A percentile compares a stretch with the other conserved stretches of the same genome.
These are phyloP conservation scores for Ceratosolen solmsi DNA, from an alignment of 1,140 invertebrate species.

Conservation along the genomic window DNA sequence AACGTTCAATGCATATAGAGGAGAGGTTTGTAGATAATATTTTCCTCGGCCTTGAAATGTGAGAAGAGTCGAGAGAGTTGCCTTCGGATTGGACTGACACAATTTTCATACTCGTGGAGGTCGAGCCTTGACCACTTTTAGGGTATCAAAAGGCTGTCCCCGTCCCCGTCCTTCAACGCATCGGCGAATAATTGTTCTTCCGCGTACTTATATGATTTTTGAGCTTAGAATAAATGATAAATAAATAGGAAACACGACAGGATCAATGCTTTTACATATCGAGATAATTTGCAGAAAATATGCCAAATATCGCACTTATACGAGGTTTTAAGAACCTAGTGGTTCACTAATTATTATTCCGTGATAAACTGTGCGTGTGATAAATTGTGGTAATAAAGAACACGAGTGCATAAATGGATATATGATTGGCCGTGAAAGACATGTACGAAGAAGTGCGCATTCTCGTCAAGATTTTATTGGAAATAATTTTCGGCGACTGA, in stretches of 20 bases:
- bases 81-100: background rate
- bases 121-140: constrained; percentile 39
- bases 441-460: too few species aligned
- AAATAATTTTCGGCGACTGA: too few species aligned
- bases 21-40: constrained; percentile 31
- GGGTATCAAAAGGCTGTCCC: background rate
- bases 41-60: constrained; percentile 25
- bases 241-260: background rate
- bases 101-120: background rate
- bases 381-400: too few species aligned
- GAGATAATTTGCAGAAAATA: background rate
- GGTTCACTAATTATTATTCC: too few species aligned
- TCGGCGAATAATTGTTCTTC: background rate
- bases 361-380: background rate
- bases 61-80: constrained; percentile 11
- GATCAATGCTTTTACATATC: background rate
- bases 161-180: background rate
- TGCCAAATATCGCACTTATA: background rate
- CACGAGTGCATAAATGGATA: too few species aligned
- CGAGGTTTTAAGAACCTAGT: background rate
- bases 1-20: background rate
- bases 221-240: too few species aligned
- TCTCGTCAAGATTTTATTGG: too few species aligned
- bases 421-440: too few species aligned
- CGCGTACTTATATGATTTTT: background rate